Evolutionary conservation across 2,797 vertebrate species (phyloP).

Genomic region (Balearica regulorum): DNA sequence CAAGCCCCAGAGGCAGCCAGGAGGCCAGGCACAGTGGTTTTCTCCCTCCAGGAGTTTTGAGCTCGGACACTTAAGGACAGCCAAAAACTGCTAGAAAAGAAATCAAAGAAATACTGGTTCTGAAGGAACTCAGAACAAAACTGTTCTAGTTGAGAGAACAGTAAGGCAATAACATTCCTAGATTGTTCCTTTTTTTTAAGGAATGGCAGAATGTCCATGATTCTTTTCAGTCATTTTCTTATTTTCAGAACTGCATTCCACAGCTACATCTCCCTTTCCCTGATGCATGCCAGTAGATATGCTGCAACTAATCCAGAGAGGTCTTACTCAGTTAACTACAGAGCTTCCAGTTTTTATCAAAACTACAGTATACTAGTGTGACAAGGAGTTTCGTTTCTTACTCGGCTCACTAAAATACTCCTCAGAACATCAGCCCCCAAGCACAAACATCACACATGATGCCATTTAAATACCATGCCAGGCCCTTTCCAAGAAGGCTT

Average conservation of each 20-base stretch:
- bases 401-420: neutral
- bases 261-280: neutral
- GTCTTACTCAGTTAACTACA: neutral
- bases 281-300: neutral
- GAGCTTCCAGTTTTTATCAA: neutral
- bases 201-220: neutral
- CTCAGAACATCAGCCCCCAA: neutral
- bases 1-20: neutral
- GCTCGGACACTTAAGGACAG: neutral
- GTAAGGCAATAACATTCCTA: neutral
- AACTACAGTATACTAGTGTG: fast-evolving
- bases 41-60: neutral
- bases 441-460: neutral
- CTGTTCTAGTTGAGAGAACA: neutral
- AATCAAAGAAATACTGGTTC: neutral
- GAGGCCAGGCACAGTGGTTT: neutral
- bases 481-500: neutral
- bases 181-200: neutral
- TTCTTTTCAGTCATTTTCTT: neutral
- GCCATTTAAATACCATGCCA: neutral
- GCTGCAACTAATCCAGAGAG: neutral
- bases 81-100: neutral
- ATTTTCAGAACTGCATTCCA: neutral
- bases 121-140: neutral
- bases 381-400: neutral